Conservation (phyloP, 2,797 vertebrate genomes). For the Peromyscus melanophrys region DNA sequence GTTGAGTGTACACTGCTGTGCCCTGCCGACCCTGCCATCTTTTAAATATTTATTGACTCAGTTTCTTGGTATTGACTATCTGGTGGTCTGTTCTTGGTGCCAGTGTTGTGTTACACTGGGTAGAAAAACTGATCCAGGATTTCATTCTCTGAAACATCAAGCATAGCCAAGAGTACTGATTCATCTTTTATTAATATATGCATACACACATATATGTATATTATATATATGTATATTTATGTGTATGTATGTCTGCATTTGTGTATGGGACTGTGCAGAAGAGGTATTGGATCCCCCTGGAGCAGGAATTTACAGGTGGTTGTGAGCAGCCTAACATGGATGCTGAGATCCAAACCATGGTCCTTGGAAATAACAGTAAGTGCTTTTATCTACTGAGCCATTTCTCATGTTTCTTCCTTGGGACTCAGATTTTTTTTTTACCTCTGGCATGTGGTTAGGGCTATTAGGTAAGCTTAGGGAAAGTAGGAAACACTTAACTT, state of each 20-base stretch:
- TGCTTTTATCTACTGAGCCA: background rate
- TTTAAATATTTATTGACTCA: background rate
- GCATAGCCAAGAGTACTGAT: background rate
- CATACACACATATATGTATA: too few species aligned
- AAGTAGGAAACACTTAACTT: conserved; percentile 37
- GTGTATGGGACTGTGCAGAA: background rate
- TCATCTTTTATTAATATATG: background rate
- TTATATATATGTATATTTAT: background rate
- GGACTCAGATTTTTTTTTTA: background rate
- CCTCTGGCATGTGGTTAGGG: background rate
- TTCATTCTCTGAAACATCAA: background rate
- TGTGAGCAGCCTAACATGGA: background rate
- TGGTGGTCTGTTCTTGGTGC: background rate
- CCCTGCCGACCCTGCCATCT: background rate
- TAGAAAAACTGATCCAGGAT: background rate
- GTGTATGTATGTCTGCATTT: too few species aligned
- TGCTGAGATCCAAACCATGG: background rate
- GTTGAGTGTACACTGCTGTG: background rate
- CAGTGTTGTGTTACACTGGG: background rate
- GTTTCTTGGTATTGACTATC: background rate
- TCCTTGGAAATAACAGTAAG: background rate
- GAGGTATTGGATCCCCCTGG: background rate
- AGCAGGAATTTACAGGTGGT: background rate
- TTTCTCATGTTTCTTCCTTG: conserved; percentile 17
- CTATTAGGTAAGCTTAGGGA: conserved; percentile 23